Base-by-base conservation (phyloP, 2,888 invertebrate genomes). In the Neria commutata region DNA sequence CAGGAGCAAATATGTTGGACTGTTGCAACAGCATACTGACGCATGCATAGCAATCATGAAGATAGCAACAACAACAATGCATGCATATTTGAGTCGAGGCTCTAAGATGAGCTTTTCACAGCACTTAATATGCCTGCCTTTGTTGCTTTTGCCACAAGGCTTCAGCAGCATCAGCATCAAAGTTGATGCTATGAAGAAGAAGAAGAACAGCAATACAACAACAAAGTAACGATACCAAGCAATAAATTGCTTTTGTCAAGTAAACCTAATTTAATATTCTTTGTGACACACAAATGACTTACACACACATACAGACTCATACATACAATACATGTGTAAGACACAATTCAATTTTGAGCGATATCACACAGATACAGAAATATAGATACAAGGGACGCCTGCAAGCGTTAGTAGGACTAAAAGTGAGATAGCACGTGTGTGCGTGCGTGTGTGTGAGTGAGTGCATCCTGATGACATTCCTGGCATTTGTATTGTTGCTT, bases 11-110 rank as follows among this genome's bases (percentile, higher is more conserved):
- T 40, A 19, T 2, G 3, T 19, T 8, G n/a, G n/a, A 34, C 14
- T 14, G 34, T n/a, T 21, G 51, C 34, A n/a, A 23, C 16, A 51
- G 47, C 69, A 74, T 74, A 71, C 74, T 69, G 71, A 68, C 65
- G 48, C 55, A 46, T 56, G 47, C 48, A 17, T 23, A 33, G 19
- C n/a, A 11, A 40, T 11, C 8, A n/a, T n/a, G n/a, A n/a, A n/a
- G n/a, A 14, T 2, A 40, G n/a, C 40, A 40, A 40, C 40, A 40
- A 40, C 40, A 40, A 11, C 11, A 40, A 40, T n/a, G n/a, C n/a
- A n/a, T n/a, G n/a, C n/a, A n/a, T n/a, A n/a, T n/a, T n/a, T n/a
- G n/a, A n/a, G n/a, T n/a, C n/a, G n/a, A n/a, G n/a, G n/a, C n/a
- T n/a, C n/a, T n/a, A n/a, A n/a, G n/a, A n/a, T n/a, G n/a, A n/a